Evolutionary conservation across 92 coral and sea anemone genomes (phyloP).

Genomic region (Galaxea fascicularis): DNA sequence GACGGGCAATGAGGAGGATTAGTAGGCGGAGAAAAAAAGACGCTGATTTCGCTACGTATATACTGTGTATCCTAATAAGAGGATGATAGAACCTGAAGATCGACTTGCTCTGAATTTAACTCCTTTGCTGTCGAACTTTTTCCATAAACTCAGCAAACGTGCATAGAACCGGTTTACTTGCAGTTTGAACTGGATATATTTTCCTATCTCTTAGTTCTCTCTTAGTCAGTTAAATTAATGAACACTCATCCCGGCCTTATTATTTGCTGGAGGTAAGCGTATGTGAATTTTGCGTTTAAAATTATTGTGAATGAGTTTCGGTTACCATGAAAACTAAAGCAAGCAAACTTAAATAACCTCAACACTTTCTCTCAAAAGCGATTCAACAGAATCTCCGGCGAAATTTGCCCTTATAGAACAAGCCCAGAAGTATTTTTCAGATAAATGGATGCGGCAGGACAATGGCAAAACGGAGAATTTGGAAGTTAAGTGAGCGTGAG

Average conservation of each 20-base stretch:
- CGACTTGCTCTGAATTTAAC: no score
- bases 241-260: background rate
- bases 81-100: no score
- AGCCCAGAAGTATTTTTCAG: background rate
- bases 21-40: no score
- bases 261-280: background rate
- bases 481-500: background rate
- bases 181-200: no score
- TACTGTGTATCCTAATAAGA: no score
- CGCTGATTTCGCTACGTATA: no score
- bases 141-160: no score
- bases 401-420: background rate
- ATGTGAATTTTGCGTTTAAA: background rate
- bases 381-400: background rate
- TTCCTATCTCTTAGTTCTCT: no score
- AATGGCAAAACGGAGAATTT: background rate
- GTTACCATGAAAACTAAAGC: constrained; percentile 20
- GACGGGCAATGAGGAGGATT: no score
- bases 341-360: background rate
- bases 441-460: background rate
- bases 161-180: no score
- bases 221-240: background rate
- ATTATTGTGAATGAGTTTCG: background rate
- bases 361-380: background rate
- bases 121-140: no score